phyloP scores from a whole-genome alignment of 2,113 vertebrate genomes.

The Apus apus region DNA sequence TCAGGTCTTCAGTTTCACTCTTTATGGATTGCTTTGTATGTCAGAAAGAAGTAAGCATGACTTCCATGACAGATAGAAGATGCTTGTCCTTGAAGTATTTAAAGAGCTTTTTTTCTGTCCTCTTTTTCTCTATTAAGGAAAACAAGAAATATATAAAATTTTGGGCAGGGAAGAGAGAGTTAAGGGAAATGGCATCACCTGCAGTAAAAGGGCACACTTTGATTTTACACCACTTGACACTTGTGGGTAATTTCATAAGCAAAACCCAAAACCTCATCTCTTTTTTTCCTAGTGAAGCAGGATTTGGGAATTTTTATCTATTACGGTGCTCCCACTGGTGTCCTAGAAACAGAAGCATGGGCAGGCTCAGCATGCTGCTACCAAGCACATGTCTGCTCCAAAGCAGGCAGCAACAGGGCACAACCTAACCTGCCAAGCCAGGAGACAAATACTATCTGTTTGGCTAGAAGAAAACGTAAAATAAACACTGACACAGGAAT shows the following conservation, averaged over 20 bases:
- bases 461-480: neutral
- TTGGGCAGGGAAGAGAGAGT: neutral
- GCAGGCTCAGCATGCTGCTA: neutral
- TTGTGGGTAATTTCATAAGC: neutral
- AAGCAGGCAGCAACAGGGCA: neutral
- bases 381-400: neutral
- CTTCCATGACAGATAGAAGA: neutral
- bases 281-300: neutral
- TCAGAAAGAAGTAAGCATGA: neutral
- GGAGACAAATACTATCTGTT: neutral
- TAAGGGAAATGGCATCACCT: neutral
- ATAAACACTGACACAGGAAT: neutral
- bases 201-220: neutral
- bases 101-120: neutral
- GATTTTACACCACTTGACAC: neutral
- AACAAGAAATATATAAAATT: neutral
- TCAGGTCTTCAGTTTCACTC: neutral
- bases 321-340: neutral
- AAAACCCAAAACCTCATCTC: neutral
- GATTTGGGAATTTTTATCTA: neutral
- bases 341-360: neutral
- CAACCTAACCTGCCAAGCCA: neutral
- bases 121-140: neutral
- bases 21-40: neutral
- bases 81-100: neutral